Evolutionary conservation across 2,888 invertebrate genomes (phyloP), one percentile per base, ranked within the genome.

Genomic region (Sisyra terminalis): DNA sequence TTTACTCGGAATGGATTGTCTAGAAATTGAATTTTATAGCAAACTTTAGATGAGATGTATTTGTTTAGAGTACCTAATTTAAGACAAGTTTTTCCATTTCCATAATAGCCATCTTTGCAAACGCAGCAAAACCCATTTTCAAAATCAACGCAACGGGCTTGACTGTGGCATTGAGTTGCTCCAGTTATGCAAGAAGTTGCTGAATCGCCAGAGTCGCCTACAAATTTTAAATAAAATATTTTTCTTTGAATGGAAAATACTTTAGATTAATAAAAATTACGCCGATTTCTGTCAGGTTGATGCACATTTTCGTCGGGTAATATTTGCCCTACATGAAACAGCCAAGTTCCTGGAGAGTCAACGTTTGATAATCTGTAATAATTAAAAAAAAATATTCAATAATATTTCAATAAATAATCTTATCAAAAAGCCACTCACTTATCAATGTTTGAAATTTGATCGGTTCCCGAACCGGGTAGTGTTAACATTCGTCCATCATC

Each of bases 1-100:
- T 82, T 86, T 9, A 93, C 82, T 53, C 96, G 71, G 39, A 93
- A 70, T 0, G 94, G 89, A 3, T 77, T 69, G 52, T 83, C 88
- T 81, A 58, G 15, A 61, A 59, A 49, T 30, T 5, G 15, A 3
- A 11, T 11, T 36, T 4, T 36, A 9, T 7, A 29, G 9, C 10
- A 8, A 7, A 29, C 10, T 38, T 38, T 16, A 37, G n/a, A n/a
- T 8, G 2, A 37, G 3, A 37, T 37, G n/a, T 3, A 2, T 16
- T 16, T 37, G 15, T 3, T 16, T 37, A n/a, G 38, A 50, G 54
- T 56, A 70, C 81, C 76, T 57, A 79, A 73, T 59, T 80, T 80
- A 45, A 96, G 72, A 57, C 97, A 97, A 41, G 78, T 78, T 57
- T 76, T 76, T 42, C 97, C 97, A 57, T 97, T 97, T 47, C 97